Base-by-base conservation (phyloP, 2,888 invertebrate species). In the Noctua pronuba region DNA sequence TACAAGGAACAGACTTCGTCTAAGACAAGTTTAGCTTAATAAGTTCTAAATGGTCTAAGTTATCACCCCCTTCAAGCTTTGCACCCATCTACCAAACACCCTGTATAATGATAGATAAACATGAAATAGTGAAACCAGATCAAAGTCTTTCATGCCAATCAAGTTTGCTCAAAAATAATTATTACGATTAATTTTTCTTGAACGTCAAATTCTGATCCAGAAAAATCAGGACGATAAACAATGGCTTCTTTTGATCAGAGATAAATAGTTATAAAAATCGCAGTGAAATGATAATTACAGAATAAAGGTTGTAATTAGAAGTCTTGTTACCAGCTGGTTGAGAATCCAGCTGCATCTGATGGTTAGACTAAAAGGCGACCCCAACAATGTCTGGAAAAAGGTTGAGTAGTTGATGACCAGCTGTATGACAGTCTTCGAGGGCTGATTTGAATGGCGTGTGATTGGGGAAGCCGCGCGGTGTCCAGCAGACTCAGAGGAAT, bases 101-200 rank as follows among this genome's bases (percentile, higher is more conserved):
- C n/a, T n/a, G n/a, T n/a, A n/a, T n/a, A n/a, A n/a, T n/a, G n/a
- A n/a, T n/a, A n/a, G n/a, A n/a, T n/a, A n/a, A 64, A 77, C 21
- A 62, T 62, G 67, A 77, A 1, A 35, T 13, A 28, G 24, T 5
- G 24, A 67, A 67, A 55, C 10, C 46, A 77, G 67, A 67, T 13
- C 52, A 78, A 77, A 79, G 31, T n/a, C 31, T 65, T 78, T 78
- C 52, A 79, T 46, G 79, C 38, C 78, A 79, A 71, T 79, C 79
- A 79, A 55, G 7, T 64, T 44, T 35, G 6, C 44, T 44, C 7
- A 38, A 78, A 46, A 52, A 31, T 69, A 35, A 70, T 24, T 35
- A 62, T 35, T 10, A 31, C 13, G 11, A 35, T 67, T 8, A 0
- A 11, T 62, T 35, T 6, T 62, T 21, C 4, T 44, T 52, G 28